These are phyloP conservation scores for Temnothorax unifasciatus DNA, from an alignment of 2,888 invertebrate species.

Conservation along the genomic window DNA sequence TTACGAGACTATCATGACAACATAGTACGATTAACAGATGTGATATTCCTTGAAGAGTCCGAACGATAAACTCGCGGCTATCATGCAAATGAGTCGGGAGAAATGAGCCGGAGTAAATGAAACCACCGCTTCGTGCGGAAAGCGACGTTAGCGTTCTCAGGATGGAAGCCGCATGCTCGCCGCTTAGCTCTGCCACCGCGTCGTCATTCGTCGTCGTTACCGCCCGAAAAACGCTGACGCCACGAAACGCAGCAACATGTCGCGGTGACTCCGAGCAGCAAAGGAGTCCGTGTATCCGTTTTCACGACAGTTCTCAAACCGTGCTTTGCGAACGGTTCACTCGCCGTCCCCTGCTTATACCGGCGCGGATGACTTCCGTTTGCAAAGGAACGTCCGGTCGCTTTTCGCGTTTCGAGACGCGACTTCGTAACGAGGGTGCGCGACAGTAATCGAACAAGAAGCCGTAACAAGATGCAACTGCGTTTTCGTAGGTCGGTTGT, in stretches of 20 bases:
- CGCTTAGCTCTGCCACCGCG: slow-evolving; percentile 18
- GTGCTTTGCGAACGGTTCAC: slow-evolving; percentile 4
- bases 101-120: slow-evolving; percentile 50
- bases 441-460: slow-evolving; percentile 35
- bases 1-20: not conserved
- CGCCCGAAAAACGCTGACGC: slow-evolving; percentile 52
- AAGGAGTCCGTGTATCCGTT: slow-evolving; percentile 19
- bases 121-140: not conserved
- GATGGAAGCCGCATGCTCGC: slow-evolving; percentile 48
- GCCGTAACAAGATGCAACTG: slow-evolving; percentile 26
- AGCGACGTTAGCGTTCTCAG: slow-evolving; percentile 37
- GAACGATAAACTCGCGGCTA: slow-evolving; percentile 34
- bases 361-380: slow-evolving; percentile 7
- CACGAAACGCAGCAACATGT: slow-evolving; percentile 28
- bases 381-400: slow-evolving; percentile 23
- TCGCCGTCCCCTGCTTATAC: not conserved
- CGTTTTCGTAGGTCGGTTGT: not conserved
- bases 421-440: slow-evolving; percentile 10
- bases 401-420: not conserved
- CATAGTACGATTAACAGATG: not conserved
- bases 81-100: slow-evolving; percentile 49
- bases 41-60: slow-evolving; percentile 22
- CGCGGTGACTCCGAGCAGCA: slow-evolving; percentile 25
- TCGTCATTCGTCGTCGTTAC: slow-evolving; percentile 51
- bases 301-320: slow-evolving; percentile 27